Base-by-base conservation (phyloP, 92 coral and sea anemone species). In the Meandrina meandrites region DNA sequence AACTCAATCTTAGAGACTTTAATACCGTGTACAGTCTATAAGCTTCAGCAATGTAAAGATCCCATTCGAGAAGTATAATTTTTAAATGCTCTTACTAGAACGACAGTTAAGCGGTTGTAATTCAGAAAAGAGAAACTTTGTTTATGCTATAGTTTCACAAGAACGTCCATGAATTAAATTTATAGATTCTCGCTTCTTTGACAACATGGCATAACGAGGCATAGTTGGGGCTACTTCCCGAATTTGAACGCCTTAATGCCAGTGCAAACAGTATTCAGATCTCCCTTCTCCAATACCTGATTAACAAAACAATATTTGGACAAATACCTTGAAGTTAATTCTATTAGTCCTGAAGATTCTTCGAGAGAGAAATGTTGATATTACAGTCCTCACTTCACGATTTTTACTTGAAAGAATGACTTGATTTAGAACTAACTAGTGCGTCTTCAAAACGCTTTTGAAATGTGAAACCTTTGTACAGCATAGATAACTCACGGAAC, bases 241-340 rank as follows among this genome's bases (percentile, higher is more conserved):
- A 27, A 66, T 28, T 12, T 24, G 69, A 14, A 0, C 64, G 27
- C 30, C 21, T 27, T 28, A 66, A 66, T 27, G 71, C 1, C 35
- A 66, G 32, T 27, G 71, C 24, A 27, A 66, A 66, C 4, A 66
- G 71, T 66, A 66, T 27, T 60, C 71, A 66, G 35, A 48, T 66
- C 27, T 60, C 8, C 67, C 27, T 60, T 66, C 17, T 11, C 13
- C 71, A 66, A 66, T 66, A 66, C 15, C 28, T 66, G 71, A 66
- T 28, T 2, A 76, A 76, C 22, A 10, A n/a, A n/a, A 22, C 21
- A 53, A 81, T 45, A 68, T 11, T 47, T 47, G 30, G 19, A 69
- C n/a, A 70, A 82, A 31, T 82, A 82, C 86, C 86, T 82, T 82
- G 78, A 50, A 69, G 78, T 30, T 82, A 67, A 35, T 48, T 68